A percentile compares a stretch with the other conserved stretches of the same genome.
These are phyloP conservation scores for Ctenomys sociabilis DNA, from an alignment of 2,113 vertebrate species.

Conservation along the genomic window DNA sequence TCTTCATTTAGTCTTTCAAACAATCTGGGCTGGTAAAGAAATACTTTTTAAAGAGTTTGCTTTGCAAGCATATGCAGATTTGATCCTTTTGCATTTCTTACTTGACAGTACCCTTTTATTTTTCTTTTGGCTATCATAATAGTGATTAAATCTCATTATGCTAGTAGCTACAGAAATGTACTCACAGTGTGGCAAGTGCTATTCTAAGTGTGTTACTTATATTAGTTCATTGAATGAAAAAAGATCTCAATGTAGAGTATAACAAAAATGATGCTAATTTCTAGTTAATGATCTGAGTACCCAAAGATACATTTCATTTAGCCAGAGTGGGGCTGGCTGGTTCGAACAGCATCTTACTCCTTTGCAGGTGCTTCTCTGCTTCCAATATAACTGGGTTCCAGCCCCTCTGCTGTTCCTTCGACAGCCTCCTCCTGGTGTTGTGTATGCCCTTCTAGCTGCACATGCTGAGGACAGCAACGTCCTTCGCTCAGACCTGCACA, in stretches of 20 bases:
- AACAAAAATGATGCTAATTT: slow-evolving; percentile 20
- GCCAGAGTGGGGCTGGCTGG: no score
- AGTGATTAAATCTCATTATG: slow-evolving; percentile 39
- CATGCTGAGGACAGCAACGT: not conserved
- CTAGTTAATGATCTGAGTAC: not conserved
- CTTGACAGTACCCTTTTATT: not conserved
- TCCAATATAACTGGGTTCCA: not conserved
- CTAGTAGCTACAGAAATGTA: slow-evolving; percentile 40
- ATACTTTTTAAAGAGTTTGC: not conserved
- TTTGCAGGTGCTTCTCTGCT: not conserved
- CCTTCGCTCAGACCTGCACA: not conserved
- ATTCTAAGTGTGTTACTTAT: slow-evolving; percentile 48
- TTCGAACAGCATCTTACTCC: not conserved
- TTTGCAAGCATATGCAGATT: slow-evolving; percentile 40
- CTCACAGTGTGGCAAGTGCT: not conserved
- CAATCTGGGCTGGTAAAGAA: not conserved
- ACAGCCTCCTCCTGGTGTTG: not conserved
- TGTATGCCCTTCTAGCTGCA: not conserved
- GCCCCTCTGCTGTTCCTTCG: not conserved
- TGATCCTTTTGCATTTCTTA: not conserved
- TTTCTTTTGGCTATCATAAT: not conserved
- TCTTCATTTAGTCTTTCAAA: slow-evolving; percentile 15
- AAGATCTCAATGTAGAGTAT: not conserved
- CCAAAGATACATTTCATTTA: not conserved
- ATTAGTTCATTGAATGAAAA: slow-evolving; percentile 55